Evolutionary conservation across 2,888 invertebrate genomes (phyloP), one percentile per base, ranked within the genome.

Genomic region (Chironomus tentans): DNA sequence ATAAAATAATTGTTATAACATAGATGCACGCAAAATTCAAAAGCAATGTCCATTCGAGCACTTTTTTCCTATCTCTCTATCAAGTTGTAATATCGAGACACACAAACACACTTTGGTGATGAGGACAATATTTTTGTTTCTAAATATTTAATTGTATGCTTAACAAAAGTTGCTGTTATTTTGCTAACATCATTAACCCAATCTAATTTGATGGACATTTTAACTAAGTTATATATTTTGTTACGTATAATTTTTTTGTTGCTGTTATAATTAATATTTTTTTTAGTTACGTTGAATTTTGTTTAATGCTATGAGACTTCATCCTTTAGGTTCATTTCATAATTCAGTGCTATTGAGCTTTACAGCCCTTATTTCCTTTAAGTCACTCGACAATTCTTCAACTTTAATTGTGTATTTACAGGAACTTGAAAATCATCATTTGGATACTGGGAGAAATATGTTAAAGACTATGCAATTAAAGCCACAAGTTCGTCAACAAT

Each of bases 391-490:
- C 38, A 38, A 10, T 7, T 38, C 38, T 38, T 38, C 38, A 38
- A 38, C 1, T 28, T 2, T 38, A 38, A 38, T 38, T 38, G 13
- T 4, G 38, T 74, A n/a, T 22, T 77, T 78, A 18, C 71, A 84
- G 84, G 84, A 84, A 77, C 83, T 84, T 62, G 83, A 84, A 79
- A 74, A 74, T 61, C 82, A 82, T 77, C 83, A 84, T 79, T 78
- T 84, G 76, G 84, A 84, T 78, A 81, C 82, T 2, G 79, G 83
- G 77, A 81, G 84, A 13, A 83, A 81, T 77, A 82, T 82, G 73
- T 78, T 84, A 78, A 81, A 82, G 77, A 81, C 82, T 71, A 81
- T 82, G 48, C 81, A 82, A 4, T 80, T 84, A 77, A 84, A 83
- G 65, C 81, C 84, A 15, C 83, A 82, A 77, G 82, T 82, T 71